Evolutionary conservation across 2,113 vertebrate species (phyloP), one percentile per base, ranked within the genome.

Genomic region (Phylloscopus trochilus): DNA sequence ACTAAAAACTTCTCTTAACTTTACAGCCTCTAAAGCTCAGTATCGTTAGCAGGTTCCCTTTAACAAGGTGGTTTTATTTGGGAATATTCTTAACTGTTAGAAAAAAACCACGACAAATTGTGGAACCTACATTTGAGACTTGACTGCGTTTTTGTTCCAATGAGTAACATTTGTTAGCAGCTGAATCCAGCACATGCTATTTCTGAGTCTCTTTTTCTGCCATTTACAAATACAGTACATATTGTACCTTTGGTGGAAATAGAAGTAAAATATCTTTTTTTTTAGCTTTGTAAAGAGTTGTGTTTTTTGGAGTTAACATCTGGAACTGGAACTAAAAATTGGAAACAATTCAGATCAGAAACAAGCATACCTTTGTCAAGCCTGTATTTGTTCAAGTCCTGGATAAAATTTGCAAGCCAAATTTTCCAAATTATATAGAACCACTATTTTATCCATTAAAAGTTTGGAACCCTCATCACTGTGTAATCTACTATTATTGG

Each of bases 281-380:
- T 39, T 39, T 39, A 83, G 27, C 51, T 87, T 89, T 70, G 52
- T 35, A 59, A 73, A 85, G 87, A 55, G 76, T 76, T 52, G 87
- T 1, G 9, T 66, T 58, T 41, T 95, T 69, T 84, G 86, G 95
- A 97, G 79, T 87, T 70, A 97, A 88, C 93, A 94, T 97, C 95
- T 98, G 97, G 93, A 91, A 92, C 75, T 94, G 89, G 86, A 92
- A 86, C 84, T 94, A 88, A 77, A 72, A 89, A 37, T 37, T 94
- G 93, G 96, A 97, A 96, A 87, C 89, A 83, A 83, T 83, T 88
- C 92, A 59, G 85, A 95, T 95, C 88, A 97, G 97, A 96, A 97
- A 98, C 97, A 98, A 96, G 90, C 93, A 94, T 90, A 98, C 96
- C 96, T 97, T 97, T 97, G 96, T 39, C 37, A 39, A 39, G 37